A percentile compares a stretch with the other conserved stretches of the same genome.
Conservation (phyloP, 1,140 invertebrate species). For the Drosophila arizonae region DNA sequence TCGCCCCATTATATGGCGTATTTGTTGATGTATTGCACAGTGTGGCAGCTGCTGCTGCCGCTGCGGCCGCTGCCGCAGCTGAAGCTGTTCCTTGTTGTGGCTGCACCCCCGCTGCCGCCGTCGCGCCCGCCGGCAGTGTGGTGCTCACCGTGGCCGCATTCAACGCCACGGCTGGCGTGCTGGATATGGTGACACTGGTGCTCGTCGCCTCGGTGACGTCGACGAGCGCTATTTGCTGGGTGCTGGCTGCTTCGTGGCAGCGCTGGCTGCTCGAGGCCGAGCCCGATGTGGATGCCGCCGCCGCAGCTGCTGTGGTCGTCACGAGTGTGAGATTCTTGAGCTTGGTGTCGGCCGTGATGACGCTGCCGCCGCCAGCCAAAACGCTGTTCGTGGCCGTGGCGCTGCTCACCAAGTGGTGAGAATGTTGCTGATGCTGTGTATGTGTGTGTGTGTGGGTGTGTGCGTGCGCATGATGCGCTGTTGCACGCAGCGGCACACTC, state of each 20-base stretch:
- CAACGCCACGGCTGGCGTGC: conserved; percentile 41
- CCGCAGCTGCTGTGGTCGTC: conserved; percentile 50
- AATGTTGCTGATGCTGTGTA: background rate
- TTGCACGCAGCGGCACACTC: conserved; percentile 35
- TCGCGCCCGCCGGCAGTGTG: conserved; percentile 38
- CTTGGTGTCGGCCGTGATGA: conserved; percentile 54
- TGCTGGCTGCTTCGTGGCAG: conserved; percentile 26
- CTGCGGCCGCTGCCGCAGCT: conserved; percentile 32
- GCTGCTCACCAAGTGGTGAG: conserved; percentile 31
- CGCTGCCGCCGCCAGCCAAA: conserved; percentile 39
- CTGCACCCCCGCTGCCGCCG: background rate
- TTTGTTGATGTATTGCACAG: conserved; percentile 42
- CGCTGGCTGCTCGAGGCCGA: conserved; percentile 14
- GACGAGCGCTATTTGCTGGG: conserved; percentile 59
- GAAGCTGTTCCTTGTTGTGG: background rate
- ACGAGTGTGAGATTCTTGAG: conserved; percentile 78
- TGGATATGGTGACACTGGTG: conserved; percentile 71
- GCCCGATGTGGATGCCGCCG: conserved; percentile 7
- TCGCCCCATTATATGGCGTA: conserved; percentile 49
- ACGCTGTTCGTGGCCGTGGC: conserved; percentile 51
- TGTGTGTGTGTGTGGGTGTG: conserved; percentile 4
- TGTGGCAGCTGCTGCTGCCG: background rate
- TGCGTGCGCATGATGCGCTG: conserved; percentile 7
- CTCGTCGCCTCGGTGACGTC: conserved; percentile 71
- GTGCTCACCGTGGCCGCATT: conserved; percentile 58